These are phyloP conservation scores for Leptodactylus fallax DNA, from an alignment of 2,797 vertebrate species.

Conservation along the genomic window DNA sequence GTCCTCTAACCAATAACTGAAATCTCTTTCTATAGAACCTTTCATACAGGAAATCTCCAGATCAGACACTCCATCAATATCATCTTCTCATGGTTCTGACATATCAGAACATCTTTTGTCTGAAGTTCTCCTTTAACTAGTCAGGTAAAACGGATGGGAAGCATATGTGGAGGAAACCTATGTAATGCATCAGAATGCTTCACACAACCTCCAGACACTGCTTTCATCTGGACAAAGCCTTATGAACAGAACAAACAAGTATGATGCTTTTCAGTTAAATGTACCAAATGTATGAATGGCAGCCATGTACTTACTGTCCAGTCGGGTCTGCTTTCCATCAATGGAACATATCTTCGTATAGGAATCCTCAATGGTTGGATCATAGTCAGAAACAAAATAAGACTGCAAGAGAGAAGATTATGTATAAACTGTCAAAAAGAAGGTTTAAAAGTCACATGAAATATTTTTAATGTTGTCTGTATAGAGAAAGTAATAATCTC, in stretches of 20 bases:
- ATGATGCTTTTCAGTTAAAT: neutral
- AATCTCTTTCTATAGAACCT: neutral
- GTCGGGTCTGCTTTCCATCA: slow-evolving; percentile 83
- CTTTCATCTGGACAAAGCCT: neutral
- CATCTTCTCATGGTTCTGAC: too few relatives aligned
- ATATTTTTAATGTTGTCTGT: too few relatives aligned
- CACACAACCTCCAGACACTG: neutral
- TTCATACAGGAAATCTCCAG: neutral
- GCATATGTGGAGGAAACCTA: neutral
- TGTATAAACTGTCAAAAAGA: neutral
- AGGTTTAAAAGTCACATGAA: too few relatives aligned
- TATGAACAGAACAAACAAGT: neutral
- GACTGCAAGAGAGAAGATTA: slow-evolving; percentile 76
- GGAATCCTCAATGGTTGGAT: slow-evolving; percentile 93
- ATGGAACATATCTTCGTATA: slow-evolving; percentile 89
- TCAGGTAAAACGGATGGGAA: neutral
- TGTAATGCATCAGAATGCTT: neutral
- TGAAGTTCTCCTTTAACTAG: too few relatives aligned
- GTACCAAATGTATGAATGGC: neutral
- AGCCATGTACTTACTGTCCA: slow-evolving; percentile 84
- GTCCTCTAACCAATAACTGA: neutral
- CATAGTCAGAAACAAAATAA: slow-evolving; percentile 93
- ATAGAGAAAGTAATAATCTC: too few relatives aligned
- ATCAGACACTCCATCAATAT: neutral
- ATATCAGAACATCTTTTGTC: too few relatives aligned